A percentile compares a stretch with the other conserved stretches of the same genome.
phyloP scores from a whole-genome alignment of 2,113 vertebrate species.

The Chunga burmeisteri region DNA sequence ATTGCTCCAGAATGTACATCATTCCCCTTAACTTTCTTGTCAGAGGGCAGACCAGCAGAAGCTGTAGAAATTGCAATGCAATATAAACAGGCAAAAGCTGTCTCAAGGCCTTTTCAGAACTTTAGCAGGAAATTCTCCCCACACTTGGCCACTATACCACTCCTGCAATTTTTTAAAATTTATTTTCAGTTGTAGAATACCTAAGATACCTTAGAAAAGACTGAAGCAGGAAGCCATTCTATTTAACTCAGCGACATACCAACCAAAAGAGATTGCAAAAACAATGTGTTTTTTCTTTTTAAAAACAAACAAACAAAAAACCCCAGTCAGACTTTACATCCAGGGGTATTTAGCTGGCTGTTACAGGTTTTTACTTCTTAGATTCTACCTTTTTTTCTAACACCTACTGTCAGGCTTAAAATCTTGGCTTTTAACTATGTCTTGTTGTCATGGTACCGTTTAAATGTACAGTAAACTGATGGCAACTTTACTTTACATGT shows the following conservation, averaged over 20 bases:
- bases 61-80: not conserved
- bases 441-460: not conserved
- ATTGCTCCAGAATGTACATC: rapidly evolving
- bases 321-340: too few species aligned
- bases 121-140: not conserved
- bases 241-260: not conserved
- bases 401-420: not conserved
- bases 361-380: not conserved
- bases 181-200: not conserved
- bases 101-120: not conserved
- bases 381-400: not conserved
- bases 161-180: not conserved
- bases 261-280: not conserved
- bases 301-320: too few species aligned
- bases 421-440: not conserved
- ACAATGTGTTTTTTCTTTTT: too few species aligned
- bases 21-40: not conserved
- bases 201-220: not conserved
- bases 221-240: not conserved
- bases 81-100: not conserved
- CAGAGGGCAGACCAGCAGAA: not conserved
- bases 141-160: not conserved
- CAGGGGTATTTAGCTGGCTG: not conserved
- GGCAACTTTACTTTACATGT: not conserved
- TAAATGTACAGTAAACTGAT: not conserved